phyloP scores from a whole-genome alignment of 2,797 vertebrate species.

The Botia almorhae region DNA sequence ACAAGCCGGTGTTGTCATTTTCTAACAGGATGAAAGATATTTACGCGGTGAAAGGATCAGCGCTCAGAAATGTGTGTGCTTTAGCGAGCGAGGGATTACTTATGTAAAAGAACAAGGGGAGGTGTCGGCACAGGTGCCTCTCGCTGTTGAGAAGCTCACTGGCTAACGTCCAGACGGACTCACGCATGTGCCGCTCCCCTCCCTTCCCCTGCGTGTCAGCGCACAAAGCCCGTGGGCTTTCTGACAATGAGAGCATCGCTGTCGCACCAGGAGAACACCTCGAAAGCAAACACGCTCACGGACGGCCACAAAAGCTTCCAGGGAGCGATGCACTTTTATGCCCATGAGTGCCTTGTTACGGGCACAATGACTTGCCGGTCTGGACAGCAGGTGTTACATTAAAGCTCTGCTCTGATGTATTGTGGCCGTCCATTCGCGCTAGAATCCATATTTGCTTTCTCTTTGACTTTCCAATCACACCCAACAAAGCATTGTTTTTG shows the following conservation, averaged over 20 bases:
- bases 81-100: constrained; percentile 62
- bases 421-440: constrained; percentile 68
- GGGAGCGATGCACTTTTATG: constrained; percentile 74
- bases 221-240: constrained; percentile 78
- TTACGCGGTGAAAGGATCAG: constrained; percentile 57
- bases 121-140: constrained; percentile 74
- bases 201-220: constrained; percentile 78
- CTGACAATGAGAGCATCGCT: constrained; percentile 77
- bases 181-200: constrained; percentile 72
- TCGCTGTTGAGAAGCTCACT: constrained; percentile 64
- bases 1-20: constrained; percentile 54
- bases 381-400: constrained; percentile 77
- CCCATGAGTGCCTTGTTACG: constrained; percentile 67
- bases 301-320: constrained; percentile 73
- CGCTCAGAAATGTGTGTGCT: constrained; percentile 48
- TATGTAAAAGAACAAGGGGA: constrained; percentile 62
- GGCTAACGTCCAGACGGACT: constrained; percentile 69
- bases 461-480: constrained; percentile 71
- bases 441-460: constrained; percentile 67
- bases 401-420: constrained; percentile 73
- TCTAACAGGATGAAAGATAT: constrained; percentile 58
- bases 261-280: constrained; percentile 81
- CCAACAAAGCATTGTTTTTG: constrained; percentile 66
- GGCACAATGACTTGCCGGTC: constrained; percentile 58
- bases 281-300: constrained; percentile 78